Conservation (phyloP, 2,113 vertebrate genomes). For the Misgurnus mizolepis region DNA sequence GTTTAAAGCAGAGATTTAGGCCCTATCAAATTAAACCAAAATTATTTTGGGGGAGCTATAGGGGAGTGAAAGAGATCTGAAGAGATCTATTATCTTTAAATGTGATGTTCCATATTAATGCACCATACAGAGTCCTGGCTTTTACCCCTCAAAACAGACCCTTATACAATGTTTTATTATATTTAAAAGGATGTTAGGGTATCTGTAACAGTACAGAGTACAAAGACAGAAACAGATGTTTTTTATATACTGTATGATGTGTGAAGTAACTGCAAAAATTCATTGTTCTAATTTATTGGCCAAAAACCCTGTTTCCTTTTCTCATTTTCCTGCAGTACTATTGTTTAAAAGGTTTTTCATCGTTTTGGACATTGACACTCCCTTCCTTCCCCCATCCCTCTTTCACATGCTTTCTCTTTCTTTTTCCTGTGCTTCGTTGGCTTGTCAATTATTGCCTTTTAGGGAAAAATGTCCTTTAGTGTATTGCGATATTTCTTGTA, state of each 20-base stretch:
- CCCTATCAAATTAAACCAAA: constrained; percentile 48
- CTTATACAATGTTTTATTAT: background rate
- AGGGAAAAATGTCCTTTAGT: constrained; percentile 10
- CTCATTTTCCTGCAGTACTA: constrained; percentile 58
- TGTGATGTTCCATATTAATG: background rate
- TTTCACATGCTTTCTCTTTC: constrained; percentile 11
- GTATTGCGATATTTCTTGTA: too few species aligned
- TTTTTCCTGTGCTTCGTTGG: constrained; percentile 3
- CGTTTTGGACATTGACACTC: constrained; percentile 70
- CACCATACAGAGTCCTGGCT: background rate
- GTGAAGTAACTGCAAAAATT: background rate
- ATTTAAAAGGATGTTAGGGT: background rate
- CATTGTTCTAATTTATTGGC: constrained; percentile 25
- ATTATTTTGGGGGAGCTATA: too few species aligned
- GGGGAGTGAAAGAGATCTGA: too few species aligned
- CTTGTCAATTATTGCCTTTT: constrained; percentile 28
- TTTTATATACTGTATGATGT: background rate
- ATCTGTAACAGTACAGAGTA: background rate
- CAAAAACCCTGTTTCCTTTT: constrained; percentile 44
- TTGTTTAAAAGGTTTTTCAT: constrained; percentile 67
- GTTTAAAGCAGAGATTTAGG: constrained; percentile 34
- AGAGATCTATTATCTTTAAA: too few species aligned
- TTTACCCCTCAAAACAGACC: background rate
- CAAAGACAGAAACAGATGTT: too few species aligned
- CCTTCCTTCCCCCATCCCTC: constrained; percentile 68